Conservation (phyloP, 2,113 vertebrate species). For the Sander vitreus region DNA sequence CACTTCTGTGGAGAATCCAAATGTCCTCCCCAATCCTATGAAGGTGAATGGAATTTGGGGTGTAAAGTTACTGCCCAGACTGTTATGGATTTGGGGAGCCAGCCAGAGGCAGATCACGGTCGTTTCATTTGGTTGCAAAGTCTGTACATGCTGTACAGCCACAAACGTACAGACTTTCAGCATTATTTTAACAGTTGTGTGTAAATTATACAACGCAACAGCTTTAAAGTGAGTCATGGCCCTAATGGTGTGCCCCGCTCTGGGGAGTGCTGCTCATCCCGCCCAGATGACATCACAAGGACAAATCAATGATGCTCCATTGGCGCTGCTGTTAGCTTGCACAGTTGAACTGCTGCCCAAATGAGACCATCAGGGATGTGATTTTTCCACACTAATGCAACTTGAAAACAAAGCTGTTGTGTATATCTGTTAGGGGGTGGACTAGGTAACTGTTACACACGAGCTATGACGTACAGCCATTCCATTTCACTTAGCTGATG, state of each 20-base stretch:
- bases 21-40: background rate
- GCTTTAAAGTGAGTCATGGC: background rate
- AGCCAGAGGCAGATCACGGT: background rate
- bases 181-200: background rate
- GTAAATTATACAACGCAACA: background rate
- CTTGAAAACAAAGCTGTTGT: too few species aligned
- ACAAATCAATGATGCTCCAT: conserved; percentile 42
- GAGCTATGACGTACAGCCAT: too few species aligned
- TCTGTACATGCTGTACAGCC: background rate
- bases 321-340: background rate
- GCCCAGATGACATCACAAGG: conserved; percentile 48
- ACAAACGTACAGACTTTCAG: background rate
- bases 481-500: too few species aligned
- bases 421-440: too few species aligned
- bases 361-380: background rate
- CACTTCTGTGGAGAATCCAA: background rate
- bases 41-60: background rate
- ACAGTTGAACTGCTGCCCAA: background rate
- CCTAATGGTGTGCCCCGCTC: background rate
- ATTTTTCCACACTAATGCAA: too few species aligned
- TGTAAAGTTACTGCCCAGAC: background rate
- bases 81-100: background rate
- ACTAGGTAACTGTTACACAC: too few species aligned
- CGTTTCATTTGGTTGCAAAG: background rate
- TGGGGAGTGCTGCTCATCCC: background rate